These are phyloP conservation scores for Gisinianus flammeolus DNA, from an alignment of 2,888 invertebrate species.

Conservation along the genomic window DNA sequence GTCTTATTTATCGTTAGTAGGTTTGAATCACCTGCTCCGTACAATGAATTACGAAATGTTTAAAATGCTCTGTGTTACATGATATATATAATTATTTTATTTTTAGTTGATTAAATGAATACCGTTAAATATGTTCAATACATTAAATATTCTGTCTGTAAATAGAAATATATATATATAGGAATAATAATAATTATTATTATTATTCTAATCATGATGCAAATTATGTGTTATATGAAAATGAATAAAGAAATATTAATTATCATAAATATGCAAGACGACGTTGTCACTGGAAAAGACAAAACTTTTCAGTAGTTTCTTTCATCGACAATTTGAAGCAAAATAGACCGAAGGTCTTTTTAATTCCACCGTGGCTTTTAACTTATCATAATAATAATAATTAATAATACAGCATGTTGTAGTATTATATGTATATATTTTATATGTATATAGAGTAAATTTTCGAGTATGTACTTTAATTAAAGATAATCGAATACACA, in stretches of 20 bases:
- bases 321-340: slow-evolving; percentile 34
- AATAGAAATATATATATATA: not conserved
- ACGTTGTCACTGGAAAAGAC: not conserved
- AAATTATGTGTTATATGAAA: not conserved
- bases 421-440: slow-evolving; percentile 19
- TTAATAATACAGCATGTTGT: slow-evolving; percentile 13
- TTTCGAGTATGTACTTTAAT: slow-evolving; percentile 23
- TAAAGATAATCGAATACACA: slow-evolving; percentile 25
- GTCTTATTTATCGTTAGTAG: no score
- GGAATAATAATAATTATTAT: not conserved
- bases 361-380: slow-evolving; percentile 29
- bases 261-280: not conserved
- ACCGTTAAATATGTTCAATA: no score
- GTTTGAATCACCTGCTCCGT: no score
- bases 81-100: no score
- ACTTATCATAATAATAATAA: slow-evolving; percentile 7
- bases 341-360: slow-evolving; percentile 36
- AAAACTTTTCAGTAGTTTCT: no score
- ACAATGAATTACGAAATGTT: no score
- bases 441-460: slow-evolving; percentile 18
- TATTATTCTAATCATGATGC: not conserved
- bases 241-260: not conserved
- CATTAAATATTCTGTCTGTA: not conserved
- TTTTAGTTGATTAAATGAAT: no score
- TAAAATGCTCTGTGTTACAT: no score